phyloP scores from a whole-genome alignment of 2,797 vertebrate genomes.

The Phrynocephalus guinanensis region DNA sequence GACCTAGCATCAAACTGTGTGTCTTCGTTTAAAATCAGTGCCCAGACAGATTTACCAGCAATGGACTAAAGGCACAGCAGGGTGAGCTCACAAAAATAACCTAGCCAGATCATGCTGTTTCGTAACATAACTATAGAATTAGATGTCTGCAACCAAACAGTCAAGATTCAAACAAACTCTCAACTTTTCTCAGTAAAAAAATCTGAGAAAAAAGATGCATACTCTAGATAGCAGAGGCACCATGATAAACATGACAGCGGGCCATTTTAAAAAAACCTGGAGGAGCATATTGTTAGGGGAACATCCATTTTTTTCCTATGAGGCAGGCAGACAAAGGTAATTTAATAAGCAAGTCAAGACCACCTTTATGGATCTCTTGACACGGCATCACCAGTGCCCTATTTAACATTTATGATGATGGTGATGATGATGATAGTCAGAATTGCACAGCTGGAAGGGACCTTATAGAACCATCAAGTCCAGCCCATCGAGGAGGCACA shows the following conservation, averaged over 20 bases:
- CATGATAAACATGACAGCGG: background rate
- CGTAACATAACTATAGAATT: background rate
- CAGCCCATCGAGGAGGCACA: too few relatives aligned
- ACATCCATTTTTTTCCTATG: background rate
- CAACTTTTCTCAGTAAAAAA: background rate
- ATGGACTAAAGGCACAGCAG: background rate
- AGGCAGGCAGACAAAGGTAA: background rate
- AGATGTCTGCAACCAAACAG: conserved; percentile 14
- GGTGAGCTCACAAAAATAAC: fast-evolving
- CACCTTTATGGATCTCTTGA: background rate
- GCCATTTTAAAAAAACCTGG: background rate
- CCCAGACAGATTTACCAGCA: background rate
- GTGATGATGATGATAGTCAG: too few relatives aligned
- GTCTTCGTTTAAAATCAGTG: conserved; percentile 41
- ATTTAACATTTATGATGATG: too few relatives aligned
- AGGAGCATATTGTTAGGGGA: background rate
- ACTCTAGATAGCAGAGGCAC: background rate
- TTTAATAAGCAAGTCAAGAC: background rate
- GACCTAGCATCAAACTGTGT: background rate
- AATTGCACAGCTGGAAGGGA: too few relatives aligned
- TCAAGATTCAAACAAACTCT: background rate
- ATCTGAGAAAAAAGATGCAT: background rate
- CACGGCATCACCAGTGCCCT: too few relatives aligned
- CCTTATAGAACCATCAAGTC: too few relatives aligned
- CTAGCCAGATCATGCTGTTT: conserved; percentile 22